Percentiles rank a stretch among this genome's conserved stretches.
These are phyloP conservation scores for Selenia dentaria DNA, from an alignment of 2,888 invertebrate species.

Conservation along the genomic window DNA sequence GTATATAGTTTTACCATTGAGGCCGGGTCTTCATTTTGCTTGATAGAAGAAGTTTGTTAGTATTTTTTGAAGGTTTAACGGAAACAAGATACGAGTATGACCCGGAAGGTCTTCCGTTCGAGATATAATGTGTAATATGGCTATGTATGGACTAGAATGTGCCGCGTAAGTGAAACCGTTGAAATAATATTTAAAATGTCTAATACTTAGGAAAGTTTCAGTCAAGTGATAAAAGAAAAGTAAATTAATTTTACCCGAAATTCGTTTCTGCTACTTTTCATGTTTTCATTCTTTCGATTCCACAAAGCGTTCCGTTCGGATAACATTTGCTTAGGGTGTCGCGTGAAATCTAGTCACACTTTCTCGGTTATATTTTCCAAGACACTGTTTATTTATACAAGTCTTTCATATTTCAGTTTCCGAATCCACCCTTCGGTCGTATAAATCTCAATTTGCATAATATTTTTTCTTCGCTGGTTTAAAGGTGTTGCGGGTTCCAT, in stretches of 20 bases:
- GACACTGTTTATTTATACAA: conserved; percentile 42
- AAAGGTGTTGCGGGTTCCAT: conserved; percentile 45
- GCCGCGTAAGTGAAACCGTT: too few species aligned
- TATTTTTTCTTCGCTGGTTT: conserved; percentile 52
- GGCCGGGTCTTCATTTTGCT: background rate
- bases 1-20: conserved; percentile 8
- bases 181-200: too few species aligned
- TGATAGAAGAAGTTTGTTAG: background rate
- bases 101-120: too few species aligned
- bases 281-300: conserved; percentile 18
- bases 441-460: conserved; percentile 64
- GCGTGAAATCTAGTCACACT: conserved; percentile 25
- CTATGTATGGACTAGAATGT: too few species aligned
- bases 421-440: conserved; percentile 43
- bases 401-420: conserved; percentile 48
- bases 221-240: too few species aligned
- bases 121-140: too few species aligned
- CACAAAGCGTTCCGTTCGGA: conserved; percentile 14
- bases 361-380: conserved; percentile 31
- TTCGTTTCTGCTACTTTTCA: conserved; percentile 15
- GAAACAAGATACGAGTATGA: too few species aligned
- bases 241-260: conserved; percentile 2
- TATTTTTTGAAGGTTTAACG: too few species aligned
- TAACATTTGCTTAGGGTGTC: conserved; percentile 26
- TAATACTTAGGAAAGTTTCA: too few species aligned